Evolutionary conservation across 2,888 invertebrate genomes (phyloP), one percentile per base, ranked within the genome.

Genomic region (Drosophila demipolita): DNA sequence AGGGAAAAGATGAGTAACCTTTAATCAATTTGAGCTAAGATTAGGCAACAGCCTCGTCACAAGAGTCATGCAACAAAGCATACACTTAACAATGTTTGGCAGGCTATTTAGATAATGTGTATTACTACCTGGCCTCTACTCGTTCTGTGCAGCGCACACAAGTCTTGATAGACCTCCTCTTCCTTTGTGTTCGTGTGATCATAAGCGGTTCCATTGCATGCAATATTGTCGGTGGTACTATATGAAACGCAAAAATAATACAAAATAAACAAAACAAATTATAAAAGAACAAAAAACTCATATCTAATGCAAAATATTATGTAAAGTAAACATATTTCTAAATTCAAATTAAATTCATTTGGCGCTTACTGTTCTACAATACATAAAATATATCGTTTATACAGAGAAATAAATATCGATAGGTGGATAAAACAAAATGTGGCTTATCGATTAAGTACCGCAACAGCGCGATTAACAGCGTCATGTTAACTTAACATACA

Each of bases 91-190:
- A 80, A 45, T 63, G 20, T 62, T 64, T 53, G 33, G 54, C 77
- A 68, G 67, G 74, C 74, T 76, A 20, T 23, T 53, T 42, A 59
- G 33, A 48, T 45, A 50, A 29, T 57, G 45, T 65, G 57, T 50
- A 65, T 68, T 82, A 80, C 91, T 93, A 94, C 94, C 93, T 94
- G 94, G 90, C 94, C 94, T 92, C 94, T 93, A 89, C 93, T 93
- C 84, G 93, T 93, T 89, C 93, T 94, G 94, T 95, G 95, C 92
- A 96, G 95, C 88, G 96, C 96, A 95, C 97, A 97, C 92, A 98
- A 95, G 95, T 98, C 98, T 94, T 98, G 98, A 95, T 98, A 98
- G 94, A 98, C 97, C 94, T 98, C 97, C 93, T 98, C 98, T 93
- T 97, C 97, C 94, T 96, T 96, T 78, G 93, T 92, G 86, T 93